Conservation (phyloP, 64 coral and sea anemone genomes). For the Montipora efflorescens region DNA sequence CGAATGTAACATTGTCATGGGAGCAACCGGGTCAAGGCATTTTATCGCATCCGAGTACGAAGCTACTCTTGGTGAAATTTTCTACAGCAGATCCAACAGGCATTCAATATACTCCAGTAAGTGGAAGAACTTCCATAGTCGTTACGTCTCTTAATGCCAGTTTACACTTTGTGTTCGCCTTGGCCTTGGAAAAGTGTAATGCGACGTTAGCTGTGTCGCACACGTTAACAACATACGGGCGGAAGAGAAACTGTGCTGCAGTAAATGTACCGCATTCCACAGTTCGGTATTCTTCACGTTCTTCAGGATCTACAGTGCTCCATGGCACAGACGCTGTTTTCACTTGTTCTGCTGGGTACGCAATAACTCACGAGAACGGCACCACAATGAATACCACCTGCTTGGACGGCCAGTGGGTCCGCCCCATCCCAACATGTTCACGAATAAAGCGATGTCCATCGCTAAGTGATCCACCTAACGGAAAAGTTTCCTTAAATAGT, state of each 20-base stretch:
- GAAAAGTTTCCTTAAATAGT: background rate
- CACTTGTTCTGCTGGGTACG: conserved; percentile 11
- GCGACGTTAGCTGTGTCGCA: conserved; percentile 28
- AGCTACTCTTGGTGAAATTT: conserved; percentile 28
- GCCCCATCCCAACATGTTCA: background rate
- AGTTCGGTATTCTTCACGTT: background rate
- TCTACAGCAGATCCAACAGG: background rate
- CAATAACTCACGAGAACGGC: background rate
- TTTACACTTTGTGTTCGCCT: conserved; percentile 41
- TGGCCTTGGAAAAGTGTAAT: conserved; percentile 32
- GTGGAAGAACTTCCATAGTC: background rate
- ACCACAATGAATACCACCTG: background rate
- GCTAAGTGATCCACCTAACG: background rate
- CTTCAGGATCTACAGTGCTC: background rate
- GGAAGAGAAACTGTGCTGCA: background rate
- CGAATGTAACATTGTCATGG: conserved; percentile 22
- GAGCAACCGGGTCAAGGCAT: background rate
- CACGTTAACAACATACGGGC: conserved; percentile 12
- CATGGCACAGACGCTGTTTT: conserved; percentile 18
- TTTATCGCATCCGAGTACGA: background rate
- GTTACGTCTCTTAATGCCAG: conserved; percentile 8
- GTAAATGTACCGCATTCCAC: conserved; percentile 6
- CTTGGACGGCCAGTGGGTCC: conserved; percentile 23
- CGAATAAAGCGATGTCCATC: background rate
- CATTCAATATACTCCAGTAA: background rate